Base-by-base conservation (phyloP, 2,113 vertebrate species). In the Chaetura pelagica region DNA sequence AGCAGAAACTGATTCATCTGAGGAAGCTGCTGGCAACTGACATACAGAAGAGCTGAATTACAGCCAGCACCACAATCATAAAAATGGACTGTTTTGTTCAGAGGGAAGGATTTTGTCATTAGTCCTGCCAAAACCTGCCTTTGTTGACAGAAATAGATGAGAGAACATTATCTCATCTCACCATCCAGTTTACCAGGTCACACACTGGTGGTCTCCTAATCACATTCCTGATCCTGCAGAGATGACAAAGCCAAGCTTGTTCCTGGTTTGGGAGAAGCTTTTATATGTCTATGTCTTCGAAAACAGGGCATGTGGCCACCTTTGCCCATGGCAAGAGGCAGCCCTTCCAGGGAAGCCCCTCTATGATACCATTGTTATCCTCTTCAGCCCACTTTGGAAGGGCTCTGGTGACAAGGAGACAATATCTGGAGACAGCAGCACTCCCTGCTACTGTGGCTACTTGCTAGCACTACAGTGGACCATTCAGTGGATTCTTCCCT, bases 1-100 rank as follows among this genome's bases (percentile, higher is more conserved):
- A 95, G 38, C 67, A 85, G 85, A 95, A 95, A 86, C 86, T 80
- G 89, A 92, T 94, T 96, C 85, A 87, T 97, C 89, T 87, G 93
- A 97, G 83, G 89, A 96, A 97, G 88, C 73, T 89, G 88, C 85
- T 97, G 96, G 97, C 96, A 97, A 89, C 69, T 68, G 87, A 82
- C 58, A 86, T 42, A 79, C 9, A 93, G 67, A 90, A 95, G 64
- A 77, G 35, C 77, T 94, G 96, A 96, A 96, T 84, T 92, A 92
- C 85, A 94, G 93, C 95, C 96, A 96, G 48, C 64, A 62, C 57
- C 82, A 88, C 81, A 93, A 95, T 74, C 55, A 74, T 85, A 90
- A 84, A 96, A 96, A 87, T 77, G 74, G 63, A 57, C 82, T 82
- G 40, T 68, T 96, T 91, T 84, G 79, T 84, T 96, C 76, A 82